These are phyloP conservation scores for Nycticryphes semicollaris DNA, from an alignment of 2,113 vertebrate species.

Conservation along the genomic window DNA sequence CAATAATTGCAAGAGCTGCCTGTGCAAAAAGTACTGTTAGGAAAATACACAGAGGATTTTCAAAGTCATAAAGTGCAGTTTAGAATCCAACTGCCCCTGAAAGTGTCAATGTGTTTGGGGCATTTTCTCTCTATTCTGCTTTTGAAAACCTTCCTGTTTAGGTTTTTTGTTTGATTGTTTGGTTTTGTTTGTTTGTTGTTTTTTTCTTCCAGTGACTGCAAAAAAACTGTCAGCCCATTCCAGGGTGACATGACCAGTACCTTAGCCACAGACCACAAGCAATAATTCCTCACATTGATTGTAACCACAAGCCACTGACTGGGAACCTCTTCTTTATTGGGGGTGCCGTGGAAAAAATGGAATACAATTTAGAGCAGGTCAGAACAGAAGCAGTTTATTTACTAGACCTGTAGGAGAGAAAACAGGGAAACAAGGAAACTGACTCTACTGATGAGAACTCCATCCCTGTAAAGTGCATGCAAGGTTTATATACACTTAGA, in stretches of 20 bases:
- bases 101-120: rapidly evolving
- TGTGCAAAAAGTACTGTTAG: background rate
- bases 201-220: background rate
- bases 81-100: background rate
- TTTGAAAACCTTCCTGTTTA: background rate
- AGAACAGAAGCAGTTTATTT: background rate
- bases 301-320: background rate
- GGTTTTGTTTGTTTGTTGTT: background rate
- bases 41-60: background rate
- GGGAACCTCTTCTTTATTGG: background rate
- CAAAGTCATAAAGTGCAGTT: background rate
- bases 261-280: background rate
- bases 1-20: background rate
- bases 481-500: background rate
- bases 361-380: background rate
- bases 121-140: background rate
- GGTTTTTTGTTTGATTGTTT: background rate
- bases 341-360: background rate
- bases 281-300: background rate
- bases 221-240: background rate
- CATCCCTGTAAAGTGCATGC: background rate
- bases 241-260: background rate
- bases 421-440: background rate
- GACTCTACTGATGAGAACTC: background rate
- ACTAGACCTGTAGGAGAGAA: background rate